phyloP scores from a whole-genome alignment of 1,140 invertebrate species.

The Nasonia longicornis region DNA sequence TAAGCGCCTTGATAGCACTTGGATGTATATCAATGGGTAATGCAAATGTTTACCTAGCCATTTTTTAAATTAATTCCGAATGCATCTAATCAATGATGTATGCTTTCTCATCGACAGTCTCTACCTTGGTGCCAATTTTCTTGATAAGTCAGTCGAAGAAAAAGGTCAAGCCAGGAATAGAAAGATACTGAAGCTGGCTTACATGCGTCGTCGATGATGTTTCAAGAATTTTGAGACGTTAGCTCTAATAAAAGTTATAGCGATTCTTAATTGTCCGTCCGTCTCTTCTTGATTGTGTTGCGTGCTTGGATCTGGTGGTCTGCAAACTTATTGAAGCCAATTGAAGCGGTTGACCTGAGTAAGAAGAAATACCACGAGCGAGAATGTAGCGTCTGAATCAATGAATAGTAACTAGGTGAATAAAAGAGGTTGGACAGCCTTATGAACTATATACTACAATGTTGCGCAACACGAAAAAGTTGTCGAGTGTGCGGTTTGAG shows the following conservation, averaged over 20 bases:
- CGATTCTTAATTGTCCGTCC: slow-evolving; percentile 3
- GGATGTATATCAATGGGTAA: slow-evolving; percentile 60
- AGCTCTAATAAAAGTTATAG: slow-evolving; percentile 10
- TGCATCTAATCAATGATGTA: neutral
- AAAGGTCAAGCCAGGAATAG: slow-evolving; percentile 36
- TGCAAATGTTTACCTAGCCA: slow-evolving; percentile 11
- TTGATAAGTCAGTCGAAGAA: slow-evolving; percentile 50
- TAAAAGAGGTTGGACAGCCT: slow-evolving; percentile 33
- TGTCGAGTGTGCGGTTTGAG: neutral
- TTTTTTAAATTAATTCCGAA: neutral
- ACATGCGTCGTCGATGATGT: neutral
- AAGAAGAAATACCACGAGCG: slow-evolving; percentile 1
- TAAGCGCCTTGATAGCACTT: slow-evolving; percentile 57
- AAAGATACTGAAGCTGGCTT: slow-evolving; percentile 44
- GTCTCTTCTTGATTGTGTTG: neutral
- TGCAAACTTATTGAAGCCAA: slow-evolving; percentile 22
- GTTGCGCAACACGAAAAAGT: neutral
- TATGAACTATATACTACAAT: slow-evolving; percentile 19
- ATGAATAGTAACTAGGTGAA: slow-evolving; percentile 37
- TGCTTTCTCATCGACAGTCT: slow-evolving; percentile 47
- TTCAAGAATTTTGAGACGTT: neutral
- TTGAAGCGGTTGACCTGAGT: slow-evolving; percentile 27
- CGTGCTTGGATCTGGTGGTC: neutral
- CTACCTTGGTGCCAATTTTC: slow-evolving; percentile 52
- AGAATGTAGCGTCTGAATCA: slow-evolving; percentile 3